Conservation (phyloP, 2,113 vertebrate genomes). For the Sitta europaea region DNA sequence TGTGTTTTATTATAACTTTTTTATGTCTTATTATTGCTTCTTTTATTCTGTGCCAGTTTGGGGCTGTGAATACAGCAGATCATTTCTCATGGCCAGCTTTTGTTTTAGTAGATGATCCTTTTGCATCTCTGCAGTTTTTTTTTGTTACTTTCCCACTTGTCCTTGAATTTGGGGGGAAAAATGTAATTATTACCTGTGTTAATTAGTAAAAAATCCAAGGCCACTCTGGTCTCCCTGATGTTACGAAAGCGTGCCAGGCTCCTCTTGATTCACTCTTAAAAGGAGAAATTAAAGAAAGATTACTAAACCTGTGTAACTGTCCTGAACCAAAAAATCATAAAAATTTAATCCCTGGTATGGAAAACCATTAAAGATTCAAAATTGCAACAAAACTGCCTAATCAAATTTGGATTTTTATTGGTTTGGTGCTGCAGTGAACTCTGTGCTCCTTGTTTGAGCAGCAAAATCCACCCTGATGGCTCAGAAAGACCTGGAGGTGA, state of each 20-base stretch:
- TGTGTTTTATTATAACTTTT: not conserved
- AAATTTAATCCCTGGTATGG: constrained; percentile 41
- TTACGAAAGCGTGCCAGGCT: not conserved
- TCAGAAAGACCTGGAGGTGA: not conserved
- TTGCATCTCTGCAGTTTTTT: not conserved
- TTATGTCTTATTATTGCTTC: not conserved
- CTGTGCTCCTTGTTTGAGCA: not conserved
- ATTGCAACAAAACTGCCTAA: constrained; percentile 25
- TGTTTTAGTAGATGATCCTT: not conserved
- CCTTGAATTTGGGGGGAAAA: not conserved
- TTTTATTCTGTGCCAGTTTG: not conserved
- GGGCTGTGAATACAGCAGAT: not conserved
- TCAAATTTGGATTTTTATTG: not conserved
- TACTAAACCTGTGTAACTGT: constrained; percentile 28
- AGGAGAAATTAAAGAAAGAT: not conserved
- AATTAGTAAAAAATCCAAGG: not conserved
- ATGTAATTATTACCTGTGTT: not conserved
- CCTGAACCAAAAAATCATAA: not conserved
- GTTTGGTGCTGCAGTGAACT: not conserved
- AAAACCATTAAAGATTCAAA: constrained; percentile 62
- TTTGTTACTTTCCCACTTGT: not conserved
- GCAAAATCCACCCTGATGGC: not conserved
- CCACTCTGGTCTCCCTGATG: not conserved
- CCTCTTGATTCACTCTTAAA: not conserved
- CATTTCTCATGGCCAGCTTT: not conserved